Base-by-base conservation (phyloP, 1,140 invertebrate genomes). In the Riptortus pedestris region DNA sequence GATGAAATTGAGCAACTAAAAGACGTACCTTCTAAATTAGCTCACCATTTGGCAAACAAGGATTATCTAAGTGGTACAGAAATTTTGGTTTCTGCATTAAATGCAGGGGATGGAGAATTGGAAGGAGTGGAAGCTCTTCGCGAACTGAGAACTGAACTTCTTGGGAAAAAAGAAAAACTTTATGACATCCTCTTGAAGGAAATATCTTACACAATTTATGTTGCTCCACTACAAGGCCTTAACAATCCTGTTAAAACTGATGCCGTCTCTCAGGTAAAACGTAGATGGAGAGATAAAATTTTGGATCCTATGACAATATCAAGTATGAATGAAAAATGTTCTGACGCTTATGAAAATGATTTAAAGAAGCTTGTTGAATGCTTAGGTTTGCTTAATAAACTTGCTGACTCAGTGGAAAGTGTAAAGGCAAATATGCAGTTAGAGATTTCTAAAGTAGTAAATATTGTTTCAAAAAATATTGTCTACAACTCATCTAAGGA, bases 11-110 rank as follows among this genome's bases (percentile, higher is more conserved):
- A 91, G 70, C 82, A 86, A 69, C 78, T 92, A 48, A 83, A 83
- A 66, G 84, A 88, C 72, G 86, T 92, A 38, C 88, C 90, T 62
- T 82, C 85, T 47, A 83, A 86, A 69, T 79, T 93, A 45, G 83
- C 83, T 66, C 81, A 79, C 63, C 82, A 83, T 69, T 76, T 91
- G 58, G 71, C 79, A 0, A 84, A 85, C 67, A 91, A 91, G 67
- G 83, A 91, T 63, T 94, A 91, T 76, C 77, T 94, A 47, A 86
- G 88, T 73, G 91, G 89, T n/a, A 91, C 91, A 51, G 81, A 88
- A 70, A 79, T 88, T 9, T 75, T 95, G 57, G 86, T 88, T 5
- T 80, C 81, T 55, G 84, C 86, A 1, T 73, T 86, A 2, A 75
- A 80, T 20, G 81, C 84, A 28, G 81, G 88, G 16, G 82, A 85